Base-by-base conservation (phyloP, 1,140 invertebrate genomes). In the Macrocentrus cingulum region DNA sequence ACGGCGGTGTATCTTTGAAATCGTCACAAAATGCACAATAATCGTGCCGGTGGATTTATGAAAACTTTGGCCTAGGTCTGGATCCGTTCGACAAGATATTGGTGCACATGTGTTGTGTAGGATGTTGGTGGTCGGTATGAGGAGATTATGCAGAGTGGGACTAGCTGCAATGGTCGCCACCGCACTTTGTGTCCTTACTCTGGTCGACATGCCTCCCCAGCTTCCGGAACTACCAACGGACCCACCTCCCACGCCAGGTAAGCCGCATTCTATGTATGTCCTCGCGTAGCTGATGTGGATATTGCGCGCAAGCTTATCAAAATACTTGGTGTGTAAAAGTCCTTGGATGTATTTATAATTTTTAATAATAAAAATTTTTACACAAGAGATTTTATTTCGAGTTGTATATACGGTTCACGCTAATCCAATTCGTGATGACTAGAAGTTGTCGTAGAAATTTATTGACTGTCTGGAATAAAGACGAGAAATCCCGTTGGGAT, bases 71-170 rank as follows among this genome's bases (percentile, higher is more conserved):
- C n/a, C n/a, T n/a, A n/a, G n/a, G n/a, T n/a, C n/a, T n/a, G n/a
- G n/a, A n/a, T 8, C 7, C 13, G 7, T 39, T 3, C 36, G 13
- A 4, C 11, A 39, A 39, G 36, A 39, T 5, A n/a, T 39, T n/a
- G 7, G 8, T 39, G 8, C 48, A 51, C 46, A 58, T 58, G 56
- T 50, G 36, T 18, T 34, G 19, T 18, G 49, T 42, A 16, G 39
- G n/a, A 77, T 76, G 74, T 63, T 71, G 64, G 68, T 73, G 53
- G 67, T 64, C 39, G 70, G 68, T 49, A 73, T 71, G 62, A 75
- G 67, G 56, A 72, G 67, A 66, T 71, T 75, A 66, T 75, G 69
- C 70, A 76, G 75, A 74, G 70, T 72, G 32, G 72, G 72, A 55
- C 65, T 77, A 32, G 70, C 66, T 58, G 75, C 71, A 51, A 67